Conservation (phyloP, 2,113 vertebrate genomes). For the Spea bombifrons region DNA sequence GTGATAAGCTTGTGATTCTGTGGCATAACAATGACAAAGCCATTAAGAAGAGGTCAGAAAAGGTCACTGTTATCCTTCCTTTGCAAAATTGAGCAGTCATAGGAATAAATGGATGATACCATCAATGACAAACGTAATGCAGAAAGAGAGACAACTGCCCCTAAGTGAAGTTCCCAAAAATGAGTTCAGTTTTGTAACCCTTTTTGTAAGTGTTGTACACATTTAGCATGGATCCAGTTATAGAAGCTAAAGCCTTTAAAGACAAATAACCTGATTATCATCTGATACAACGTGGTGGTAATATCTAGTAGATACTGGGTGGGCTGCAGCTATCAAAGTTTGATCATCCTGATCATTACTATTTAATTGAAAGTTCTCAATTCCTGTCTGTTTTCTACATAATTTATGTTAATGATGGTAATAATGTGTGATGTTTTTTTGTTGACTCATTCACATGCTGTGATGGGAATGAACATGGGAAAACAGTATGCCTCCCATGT, state of each 20-base stretch:
- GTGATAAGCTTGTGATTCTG: constrained; percentile 24
- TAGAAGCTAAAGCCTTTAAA: constrained; percentile 23
- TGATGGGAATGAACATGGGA: not conserved
- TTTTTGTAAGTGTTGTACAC: constrained; percentile 2
- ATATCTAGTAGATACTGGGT: not conserved
- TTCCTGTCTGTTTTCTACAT: not conserved
- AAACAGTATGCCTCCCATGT: not conserved
- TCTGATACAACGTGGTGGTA: not conserved
- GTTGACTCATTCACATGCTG: not conserved
- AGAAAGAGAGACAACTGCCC: constrained; percentile 9
- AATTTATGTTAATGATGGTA: not conserved
- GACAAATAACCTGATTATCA: constrained; percentile 11
- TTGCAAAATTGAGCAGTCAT: constrained; percentile 27
- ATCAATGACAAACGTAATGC: not conserved
- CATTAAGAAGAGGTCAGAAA: constrained; percentile 18
- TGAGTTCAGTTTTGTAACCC: constrained; percentile 1
- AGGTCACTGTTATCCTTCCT: constrained; percentile 17
- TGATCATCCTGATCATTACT: not conserved
- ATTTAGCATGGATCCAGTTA: constrained; percentile 19
- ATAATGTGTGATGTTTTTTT: not conserved
- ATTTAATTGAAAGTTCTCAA: constrained; percentile 10
- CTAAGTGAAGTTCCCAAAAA: constrained; percentile 6
- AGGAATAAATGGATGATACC: constrained; percentile 6
- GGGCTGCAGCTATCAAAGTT: constrained; percentile 8
- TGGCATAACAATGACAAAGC: constrained; percentile 11